Percentiles rank a stretch among this genome's conserved stretches.
Evolutionary conservation across 2,113 vertebrate genomes (phyloP).

Genomic region (Cichladusa arquata): DNA sequence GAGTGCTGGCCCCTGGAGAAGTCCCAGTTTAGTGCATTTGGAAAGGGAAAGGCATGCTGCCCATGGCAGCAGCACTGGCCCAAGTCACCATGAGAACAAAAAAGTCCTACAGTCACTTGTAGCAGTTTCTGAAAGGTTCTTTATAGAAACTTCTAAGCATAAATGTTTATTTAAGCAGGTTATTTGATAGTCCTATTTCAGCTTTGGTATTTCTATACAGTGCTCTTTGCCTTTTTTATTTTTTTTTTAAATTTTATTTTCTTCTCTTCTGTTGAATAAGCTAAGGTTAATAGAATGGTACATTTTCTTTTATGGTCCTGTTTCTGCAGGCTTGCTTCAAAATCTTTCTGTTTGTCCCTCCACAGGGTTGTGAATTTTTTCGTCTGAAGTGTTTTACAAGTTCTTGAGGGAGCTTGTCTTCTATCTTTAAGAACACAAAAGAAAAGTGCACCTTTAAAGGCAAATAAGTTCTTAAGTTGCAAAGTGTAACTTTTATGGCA

Average conservation of each 20-base stretch:
- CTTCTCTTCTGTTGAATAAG: not conserved
- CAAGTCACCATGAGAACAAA: not conserved
- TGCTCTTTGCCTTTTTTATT: not conserved
- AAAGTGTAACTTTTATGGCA: not conserved
- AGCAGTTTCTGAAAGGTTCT: slow-evolving; percentile 1
- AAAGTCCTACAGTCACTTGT: not conserved
- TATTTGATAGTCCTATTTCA: not conserved
- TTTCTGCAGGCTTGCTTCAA: not conserved
- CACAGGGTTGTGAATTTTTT: not conserved
- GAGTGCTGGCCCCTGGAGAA: not conserved
- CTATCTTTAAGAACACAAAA: not conserved
- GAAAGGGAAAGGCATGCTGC: not conserved
- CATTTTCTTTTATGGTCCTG: not conserved
- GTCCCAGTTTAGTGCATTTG: not conserved
- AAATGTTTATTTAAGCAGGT: not conserved
- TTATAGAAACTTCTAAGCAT: not conserved
- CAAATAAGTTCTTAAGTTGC: not conserved
- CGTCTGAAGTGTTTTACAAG: not conserved
- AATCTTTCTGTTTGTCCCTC: not conserved
- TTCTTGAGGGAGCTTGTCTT: not conserved
- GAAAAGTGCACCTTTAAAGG: not conserved
- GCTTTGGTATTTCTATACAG: not conserved
- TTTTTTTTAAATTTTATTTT: not conserved
- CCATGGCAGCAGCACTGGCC: not conserved
- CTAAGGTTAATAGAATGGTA: not conserved